phyloP scores from a whole-genome alignment of 1,140 invertebrate species.

The Drosophila suzukii region DNA sequence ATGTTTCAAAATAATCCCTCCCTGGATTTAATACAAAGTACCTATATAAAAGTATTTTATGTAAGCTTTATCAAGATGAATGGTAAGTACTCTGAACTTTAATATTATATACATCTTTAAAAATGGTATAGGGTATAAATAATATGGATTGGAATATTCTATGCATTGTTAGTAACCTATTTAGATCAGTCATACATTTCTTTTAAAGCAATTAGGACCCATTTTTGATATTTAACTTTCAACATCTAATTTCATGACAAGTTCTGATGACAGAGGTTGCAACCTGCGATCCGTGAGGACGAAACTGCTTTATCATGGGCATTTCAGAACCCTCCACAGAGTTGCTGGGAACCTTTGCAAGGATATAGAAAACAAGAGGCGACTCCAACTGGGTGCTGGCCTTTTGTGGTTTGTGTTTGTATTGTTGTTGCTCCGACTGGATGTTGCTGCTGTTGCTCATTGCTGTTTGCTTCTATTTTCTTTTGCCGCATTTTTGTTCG shows the following conservation, averaged over 20 bases:
- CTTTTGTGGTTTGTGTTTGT: conserved; percentile 74
- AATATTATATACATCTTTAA: too few species aligned
- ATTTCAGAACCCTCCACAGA: conserved; percentile 5
- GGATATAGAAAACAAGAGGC: conserved; percentile 47
- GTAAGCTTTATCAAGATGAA: conserved; percentile 1
- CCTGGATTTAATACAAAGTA: conserved; percentile 2
- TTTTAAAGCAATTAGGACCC: too few species aligned
- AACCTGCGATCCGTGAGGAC: background rate
- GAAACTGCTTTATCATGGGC: background rate
- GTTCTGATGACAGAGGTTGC: conserved; percentile 2
- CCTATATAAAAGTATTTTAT: background rate
- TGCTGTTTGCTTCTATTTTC: conserved; percentile 68
- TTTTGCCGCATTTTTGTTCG: conserved; percentile 74
- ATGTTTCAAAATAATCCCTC: background rate
- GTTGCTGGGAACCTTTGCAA: conserved; percentile 20
- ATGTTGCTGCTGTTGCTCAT: conserved; percentile 22
- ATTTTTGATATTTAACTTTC: too few species aligned
- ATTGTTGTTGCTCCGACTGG: conserved; percentile 37
- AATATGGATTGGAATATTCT: too few species aligned
- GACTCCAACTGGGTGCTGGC: conserved; percentile 66
- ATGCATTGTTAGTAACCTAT: too few species aligned
- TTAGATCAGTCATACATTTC: background rate
- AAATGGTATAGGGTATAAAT: too few species aligned
- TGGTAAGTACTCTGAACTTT: background rate
- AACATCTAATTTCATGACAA: background rate